These are phyloP conservation scores for Carettochelys insculpta DNA, from an alignment of 2,113 vertebrate genomes.

Conservation along the genomic window DNA sequence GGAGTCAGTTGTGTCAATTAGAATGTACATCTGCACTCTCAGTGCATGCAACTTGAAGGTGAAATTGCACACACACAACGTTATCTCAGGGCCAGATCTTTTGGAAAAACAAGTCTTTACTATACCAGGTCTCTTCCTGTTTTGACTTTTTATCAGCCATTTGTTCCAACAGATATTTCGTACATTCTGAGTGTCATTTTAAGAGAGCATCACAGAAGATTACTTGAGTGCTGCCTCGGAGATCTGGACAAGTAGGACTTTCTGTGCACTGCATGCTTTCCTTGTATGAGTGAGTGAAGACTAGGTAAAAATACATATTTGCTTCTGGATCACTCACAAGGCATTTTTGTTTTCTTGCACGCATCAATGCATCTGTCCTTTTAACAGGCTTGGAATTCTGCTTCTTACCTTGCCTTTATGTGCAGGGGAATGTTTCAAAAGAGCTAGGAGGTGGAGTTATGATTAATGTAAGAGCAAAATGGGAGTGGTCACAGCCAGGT, in stretches of 20 bases:
- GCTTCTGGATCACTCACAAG: not conserved
- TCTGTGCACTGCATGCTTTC: not conserved
- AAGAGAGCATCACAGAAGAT: not conserved
- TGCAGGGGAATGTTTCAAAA: not conserved
- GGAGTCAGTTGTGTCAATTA: too few relatives aligned
- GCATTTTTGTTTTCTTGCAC: fast-evolving
- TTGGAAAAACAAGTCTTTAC: not conserved
- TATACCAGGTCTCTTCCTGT: not conserved
- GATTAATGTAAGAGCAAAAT: not conserved
- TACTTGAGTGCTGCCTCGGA: not conserved
- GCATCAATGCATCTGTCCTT: not conserved
- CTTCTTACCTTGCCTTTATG: not conserved
- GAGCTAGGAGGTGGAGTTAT: constrained; percentile 41
- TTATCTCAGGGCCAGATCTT: not conserved
- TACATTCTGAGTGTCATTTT: not conserved
- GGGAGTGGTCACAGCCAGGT: not conserved
- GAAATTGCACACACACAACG: not conserved
- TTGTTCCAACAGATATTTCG: not conserved
- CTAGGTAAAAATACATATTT: fast-evolving
- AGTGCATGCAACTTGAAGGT: not conserved
- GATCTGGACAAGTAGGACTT: not conserved
- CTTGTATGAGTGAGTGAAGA: not conserved
- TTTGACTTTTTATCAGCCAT: not conserved
- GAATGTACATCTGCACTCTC: not conserved
- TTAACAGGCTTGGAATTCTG: not conserved